phyloP scores from a whole-genome alignment of 2,797 vertebrate genomes.

The Pristis pectinata region DNA sequence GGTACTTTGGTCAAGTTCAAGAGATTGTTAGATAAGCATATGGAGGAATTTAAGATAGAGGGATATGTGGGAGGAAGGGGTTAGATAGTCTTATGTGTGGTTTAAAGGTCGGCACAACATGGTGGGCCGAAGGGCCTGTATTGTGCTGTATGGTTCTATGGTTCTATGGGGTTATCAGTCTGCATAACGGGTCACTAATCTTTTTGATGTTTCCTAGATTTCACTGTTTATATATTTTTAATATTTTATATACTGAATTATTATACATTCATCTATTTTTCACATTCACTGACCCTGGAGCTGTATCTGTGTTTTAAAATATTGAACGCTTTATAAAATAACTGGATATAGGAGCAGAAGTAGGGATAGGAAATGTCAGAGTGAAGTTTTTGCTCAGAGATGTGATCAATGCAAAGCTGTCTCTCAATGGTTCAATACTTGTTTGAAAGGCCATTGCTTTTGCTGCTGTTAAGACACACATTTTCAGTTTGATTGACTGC shows the following conservation, averaged over 20 bases:
- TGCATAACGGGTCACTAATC: neutral
- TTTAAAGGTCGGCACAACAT: too few relatives aligned
- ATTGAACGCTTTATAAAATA: neutral
- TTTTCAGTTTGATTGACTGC: conserved; percentile 18
- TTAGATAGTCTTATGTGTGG: too few relatives aligned
- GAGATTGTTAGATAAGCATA: too few relatives aligned
- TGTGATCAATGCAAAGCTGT: neutral
- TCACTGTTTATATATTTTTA: neutral
- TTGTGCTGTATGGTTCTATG: too few relatives aligned
- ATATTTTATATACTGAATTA: neutral
- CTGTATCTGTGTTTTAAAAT: neutral
- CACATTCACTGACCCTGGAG: neutral
- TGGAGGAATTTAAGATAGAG: too few relatives aligned
- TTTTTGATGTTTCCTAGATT: neutral
- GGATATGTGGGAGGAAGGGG: too few relatives aligned
- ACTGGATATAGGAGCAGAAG: neutral
- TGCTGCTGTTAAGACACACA: neutral
- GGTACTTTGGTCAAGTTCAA: too few relatives aligned
- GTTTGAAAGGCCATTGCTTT: conserved; percentile 1
- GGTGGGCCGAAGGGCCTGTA: too few relatives aligned
- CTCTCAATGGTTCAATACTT: conserved; percentile 2
- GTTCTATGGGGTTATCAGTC: too few relatives aligned
- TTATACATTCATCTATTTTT: neutral
- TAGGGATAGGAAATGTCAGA: neutral
- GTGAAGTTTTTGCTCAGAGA: neutral